Percentiles rank a stretch among this genome's conserved stretches.
Conservation (phyloP, 2,113 vertebrate genomes). For the Corydoras sp. region DNA sequence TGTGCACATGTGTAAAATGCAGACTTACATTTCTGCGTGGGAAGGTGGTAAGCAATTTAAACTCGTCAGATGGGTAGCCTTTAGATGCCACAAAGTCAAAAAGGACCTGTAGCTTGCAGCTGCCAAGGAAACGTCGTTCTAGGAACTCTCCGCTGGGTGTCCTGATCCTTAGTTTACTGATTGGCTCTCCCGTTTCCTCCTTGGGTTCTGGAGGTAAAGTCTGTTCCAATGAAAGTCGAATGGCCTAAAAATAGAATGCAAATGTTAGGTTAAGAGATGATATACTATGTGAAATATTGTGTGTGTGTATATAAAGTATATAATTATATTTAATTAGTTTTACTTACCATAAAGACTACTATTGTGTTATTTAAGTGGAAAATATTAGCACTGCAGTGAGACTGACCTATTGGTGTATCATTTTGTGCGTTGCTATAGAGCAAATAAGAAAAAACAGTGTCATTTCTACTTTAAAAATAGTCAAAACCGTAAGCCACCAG, state of each 20-base stretch:
- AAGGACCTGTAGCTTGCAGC: slow-evolving; percentile 91
- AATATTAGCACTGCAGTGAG: no score
- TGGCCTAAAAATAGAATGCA: slow-evolving; percentile 71
- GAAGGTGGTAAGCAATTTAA: slow-evolving; percentile 98
- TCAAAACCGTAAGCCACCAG: no score
- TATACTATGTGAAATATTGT: background rate
- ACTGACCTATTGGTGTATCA: no score
- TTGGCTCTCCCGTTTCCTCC: slow-evolving; percentile 81
- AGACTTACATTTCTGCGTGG: slow-evolving; percentile 94
- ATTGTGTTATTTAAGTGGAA: no score
- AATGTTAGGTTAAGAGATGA: background rate
- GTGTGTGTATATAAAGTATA: no score
- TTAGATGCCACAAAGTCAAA: slow-evolving; percentile 98
- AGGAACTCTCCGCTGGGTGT: slow-evolving; percentile 95
- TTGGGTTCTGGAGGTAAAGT: slow-evolving; percentile 85
- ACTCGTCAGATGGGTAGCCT: slow-evolving; percentile 91
- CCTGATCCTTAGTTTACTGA: slow-evolving; percentile 92
- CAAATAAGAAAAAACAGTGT: no score
- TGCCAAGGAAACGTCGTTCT: slow-evolving; percentile 90
- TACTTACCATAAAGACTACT: no score
- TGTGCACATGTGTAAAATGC: background rate
- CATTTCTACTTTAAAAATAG: no score
- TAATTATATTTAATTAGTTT: no score
- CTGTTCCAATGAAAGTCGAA: slow-evolving; percentile 91
- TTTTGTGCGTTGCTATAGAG: no score